Conservation (phyloP, 37 sponge, comb jelly and placozoan species). For the Chondrilla cf. caribensis region DNA sequence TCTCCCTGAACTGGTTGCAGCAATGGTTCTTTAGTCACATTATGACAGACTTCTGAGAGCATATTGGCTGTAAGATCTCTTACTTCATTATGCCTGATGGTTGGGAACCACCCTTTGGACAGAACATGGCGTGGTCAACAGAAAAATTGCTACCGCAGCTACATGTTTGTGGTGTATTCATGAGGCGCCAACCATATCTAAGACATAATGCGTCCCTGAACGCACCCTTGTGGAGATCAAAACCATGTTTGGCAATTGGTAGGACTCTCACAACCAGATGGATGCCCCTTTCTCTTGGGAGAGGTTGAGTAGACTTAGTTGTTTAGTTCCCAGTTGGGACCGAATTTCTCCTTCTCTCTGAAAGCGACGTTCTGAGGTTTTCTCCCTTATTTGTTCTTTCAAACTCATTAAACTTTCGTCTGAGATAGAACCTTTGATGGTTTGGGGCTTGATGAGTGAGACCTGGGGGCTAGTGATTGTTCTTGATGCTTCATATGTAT, state of each 20-base stretch:
- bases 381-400: no score
- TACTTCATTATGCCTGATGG: neutral
- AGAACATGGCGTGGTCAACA: neutral
- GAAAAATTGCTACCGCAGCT: neutral
- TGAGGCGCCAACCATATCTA: neutral
- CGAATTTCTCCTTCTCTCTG: no score
- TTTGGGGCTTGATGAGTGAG: no score
- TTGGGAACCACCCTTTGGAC: neutral
- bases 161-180: neutral
- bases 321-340: no score
- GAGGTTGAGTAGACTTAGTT: neutral
- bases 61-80: neutral
- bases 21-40: neutral
- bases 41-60: neutral
- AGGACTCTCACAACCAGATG: neutral
- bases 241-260: neutral
- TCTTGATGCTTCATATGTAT: no score
- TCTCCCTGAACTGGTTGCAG: neutral
- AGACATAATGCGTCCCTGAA: neutral
- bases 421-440: no score
- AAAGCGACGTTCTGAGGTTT: no score
- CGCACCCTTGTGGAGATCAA: neutral
- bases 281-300: neutral
- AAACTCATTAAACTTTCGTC: no score
- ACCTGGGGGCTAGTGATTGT: no score